Evolutionary conservation across 2,113 vertebrate species (phyloP).

Genomic region (Cyprinus carpio): DNA sequence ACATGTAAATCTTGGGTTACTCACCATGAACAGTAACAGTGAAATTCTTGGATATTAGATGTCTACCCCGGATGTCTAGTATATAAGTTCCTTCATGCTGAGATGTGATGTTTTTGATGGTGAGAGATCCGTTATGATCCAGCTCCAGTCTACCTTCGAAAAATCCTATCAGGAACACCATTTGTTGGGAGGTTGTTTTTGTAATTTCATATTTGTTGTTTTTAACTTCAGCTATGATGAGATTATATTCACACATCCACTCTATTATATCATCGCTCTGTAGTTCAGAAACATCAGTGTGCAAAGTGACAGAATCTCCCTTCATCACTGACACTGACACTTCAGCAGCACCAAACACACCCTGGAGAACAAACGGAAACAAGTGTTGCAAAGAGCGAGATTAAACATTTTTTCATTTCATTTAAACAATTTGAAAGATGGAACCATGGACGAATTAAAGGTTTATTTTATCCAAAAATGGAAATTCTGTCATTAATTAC

Average conservation of each 20-base stretch:
- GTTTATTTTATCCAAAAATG: no score
- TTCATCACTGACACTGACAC: not conserved
- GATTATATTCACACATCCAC: not conserved
- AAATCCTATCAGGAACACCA: not conserved
- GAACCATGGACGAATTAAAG: no score
- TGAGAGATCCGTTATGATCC: not conserved
- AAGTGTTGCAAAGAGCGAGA: not conserved
- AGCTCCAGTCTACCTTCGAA: not conserved
- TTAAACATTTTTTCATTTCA: no score
- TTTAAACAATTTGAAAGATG: no score
- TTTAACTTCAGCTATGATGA: not conserved
- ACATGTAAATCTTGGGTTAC: not conserved
- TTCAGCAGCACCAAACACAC: not conserved
- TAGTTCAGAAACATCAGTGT: not conserved
- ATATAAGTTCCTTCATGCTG: not conserved
- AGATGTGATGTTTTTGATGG: not conserved
- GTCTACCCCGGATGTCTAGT: not conserved
- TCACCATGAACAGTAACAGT: not conserved
- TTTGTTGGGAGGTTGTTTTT: not conserved
- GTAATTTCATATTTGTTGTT: not conserved
- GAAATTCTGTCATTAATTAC: no score
- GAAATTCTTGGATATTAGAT: not conserved
- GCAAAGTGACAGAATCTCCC: not conserved
- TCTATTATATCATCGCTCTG: not conserved
- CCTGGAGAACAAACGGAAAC: not conserved